Conservation (phyloP, 2,888 invertebrate species). For the Acanthoscelides obtectus region DNA sequence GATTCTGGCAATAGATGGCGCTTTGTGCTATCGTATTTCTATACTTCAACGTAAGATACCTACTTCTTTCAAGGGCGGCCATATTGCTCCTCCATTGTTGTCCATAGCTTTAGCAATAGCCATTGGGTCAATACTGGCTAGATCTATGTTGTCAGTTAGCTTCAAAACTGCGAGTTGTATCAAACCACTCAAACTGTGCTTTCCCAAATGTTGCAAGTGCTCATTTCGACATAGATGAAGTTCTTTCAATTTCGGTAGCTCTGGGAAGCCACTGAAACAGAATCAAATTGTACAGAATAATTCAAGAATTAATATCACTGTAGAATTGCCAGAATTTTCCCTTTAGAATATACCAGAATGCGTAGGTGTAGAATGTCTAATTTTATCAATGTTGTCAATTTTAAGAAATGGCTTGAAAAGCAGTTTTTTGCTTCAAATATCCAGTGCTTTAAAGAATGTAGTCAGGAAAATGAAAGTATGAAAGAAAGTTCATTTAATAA, state of each 20-base stretch:
- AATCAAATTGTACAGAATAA: too few species aligned
- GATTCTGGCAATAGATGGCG: too few species aligned
- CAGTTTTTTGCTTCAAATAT: too few species aligned
- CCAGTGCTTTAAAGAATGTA: too few species aligned
- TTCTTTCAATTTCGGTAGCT: conserved; percentile 56
- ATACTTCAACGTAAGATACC: too few species aligned
- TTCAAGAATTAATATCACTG: background rate
- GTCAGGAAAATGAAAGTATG: too few species aligned
- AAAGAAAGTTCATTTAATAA: too few species aligned
- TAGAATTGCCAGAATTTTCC: too few species aligned
- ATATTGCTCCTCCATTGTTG: conserved; percentile 56
- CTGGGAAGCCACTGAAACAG: conserved; percentile 61
- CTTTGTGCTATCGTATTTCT: too few species aligned
- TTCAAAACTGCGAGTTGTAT: conserved; percentile 55
- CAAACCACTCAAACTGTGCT: conserved; percentile 55
- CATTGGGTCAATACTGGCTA: conserved; percentile 52
- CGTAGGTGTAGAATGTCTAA: too few species aligned
- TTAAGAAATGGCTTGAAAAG: too few species aligned
- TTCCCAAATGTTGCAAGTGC: conserved; percentile 53
- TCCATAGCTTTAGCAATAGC: conserved; percentile 54
- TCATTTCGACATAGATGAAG: conserved; percentile 68
- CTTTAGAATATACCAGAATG: too few species aligned
- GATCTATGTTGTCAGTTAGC: conserved; percentile 59
- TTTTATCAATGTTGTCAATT: background rate
- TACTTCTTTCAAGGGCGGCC: conserved; percentile 64